These are phyloP conservation scores for Sarcophaga rosellei DNA, from an alignment of 2,888 invertebrate species.

Conservation along the genomic window DNA sequence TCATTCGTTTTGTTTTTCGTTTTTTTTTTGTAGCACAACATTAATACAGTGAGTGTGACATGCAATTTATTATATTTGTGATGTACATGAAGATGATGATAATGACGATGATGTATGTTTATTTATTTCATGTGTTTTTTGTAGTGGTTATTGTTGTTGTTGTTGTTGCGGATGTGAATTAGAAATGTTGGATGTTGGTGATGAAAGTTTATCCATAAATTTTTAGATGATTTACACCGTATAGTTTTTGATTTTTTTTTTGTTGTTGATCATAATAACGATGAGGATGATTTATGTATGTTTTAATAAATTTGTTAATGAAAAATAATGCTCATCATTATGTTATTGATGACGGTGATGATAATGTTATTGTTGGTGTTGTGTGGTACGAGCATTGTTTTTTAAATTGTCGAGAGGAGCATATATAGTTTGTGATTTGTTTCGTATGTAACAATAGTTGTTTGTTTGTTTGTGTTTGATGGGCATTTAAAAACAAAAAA, in stretches of 20 bases:
- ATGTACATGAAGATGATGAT: slow-evolving; percentile 49
- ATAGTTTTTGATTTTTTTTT: slow-evolving; percentile 31
- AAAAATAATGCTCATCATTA: slow-evolving; percentile 21
- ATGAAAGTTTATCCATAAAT: slow-evolving; percentile 55
- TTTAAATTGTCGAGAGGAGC: neutral
- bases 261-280: slow-evolving; percentile 14
- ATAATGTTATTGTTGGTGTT: slow-evolving; percentile 28
- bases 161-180: slow-evolving; percentile 16
- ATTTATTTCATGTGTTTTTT: neutral
- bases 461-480: slow-evolving; percentile 8
- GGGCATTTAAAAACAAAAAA: slow-evolving; percentile 24
- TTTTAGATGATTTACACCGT: slow-evolving; percentile 42
- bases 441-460: slow-evolving; percentile 25
- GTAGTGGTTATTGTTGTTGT: neutral
- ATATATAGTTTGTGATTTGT: neutral
- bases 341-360: slow-evolving; percentile 31
- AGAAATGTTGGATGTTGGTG: slow-evolving; percentile 32
- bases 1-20: too few relatives aligned
- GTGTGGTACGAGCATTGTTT: neutral
- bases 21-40: slow-evolving; percentile 28
- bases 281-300: slow-evolving; percentile 30
- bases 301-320: slow-evolving; percentile 30
- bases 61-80: slow-evolving; percentile 48
- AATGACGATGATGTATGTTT: slow-evolving; percentile 11
- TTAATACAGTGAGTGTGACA: slow-evolving; percentile 35